phyloP scores from a whole-genome alignment of 2,113 vertebrate genomes.

The Anarhynchus alexandrinus region DNA sequence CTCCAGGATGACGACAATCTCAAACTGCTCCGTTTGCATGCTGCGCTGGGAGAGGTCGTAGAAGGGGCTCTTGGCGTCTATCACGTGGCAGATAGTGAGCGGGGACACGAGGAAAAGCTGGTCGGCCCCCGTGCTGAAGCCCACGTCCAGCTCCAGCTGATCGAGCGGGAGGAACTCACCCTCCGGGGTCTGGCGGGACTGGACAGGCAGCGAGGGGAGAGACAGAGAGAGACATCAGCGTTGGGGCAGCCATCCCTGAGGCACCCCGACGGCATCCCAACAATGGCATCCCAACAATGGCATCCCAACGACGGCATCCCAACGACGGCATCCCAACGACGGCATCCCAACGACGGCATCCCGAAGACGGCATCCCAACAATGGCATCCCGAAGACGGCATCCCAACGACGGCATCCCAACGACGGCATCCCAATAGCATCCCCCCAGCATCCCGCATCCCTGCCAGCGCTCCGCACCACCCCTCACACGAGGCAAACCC shows the following conservation, averaged over 20 bases:
- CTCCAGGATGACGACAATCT: slow-evolving; percentile 98
- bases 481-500: slow-evolving; percentile 36
- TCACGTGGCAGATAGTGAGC: slow-evolving; percentile 98
- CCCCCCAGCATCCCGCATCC: not conserved
- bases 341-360: slow-evolving; percentile 2
- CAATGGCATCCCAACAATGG: not conserved
- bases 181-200: slow-evolving; percentile 99
- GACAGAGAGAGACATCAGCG: slow-evolving; percentile 46
- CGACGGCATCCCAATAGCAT: too few species aligned
- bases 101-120: slow-evolving; percentile 99
- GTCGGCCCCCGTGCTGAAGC: slow-evolving; percentile 97
- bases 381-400: too few species aligned
- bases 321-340: not conserved
- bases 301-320: too few species aligned
- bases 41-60: slow-evolving; percentile 97
- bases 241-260: slow-evolving; percentile 47
- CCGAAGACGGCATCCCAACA: slow-evolving; percentile 1
- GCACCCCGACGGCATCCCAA: slow-evolving; percentile 30
- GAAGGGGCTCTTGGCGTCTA: slow-evolving; percentile 98
- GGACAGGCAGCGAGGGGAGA: slow-evolving; percentile 69
- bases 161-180: slow-evolving; percentile 98
- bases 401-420: too few species aligned
- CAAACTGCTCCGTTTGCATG: slow-evolving; percentile 98
- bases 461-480: slow-evolving; percentile 51
- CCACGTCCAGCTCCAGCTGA: slow-evolving; percentile 98